Evolutionary conservation across 2,113 vertebrate species (phyloP).

Genomic region (Rhodinocichla rosea): DNA sequence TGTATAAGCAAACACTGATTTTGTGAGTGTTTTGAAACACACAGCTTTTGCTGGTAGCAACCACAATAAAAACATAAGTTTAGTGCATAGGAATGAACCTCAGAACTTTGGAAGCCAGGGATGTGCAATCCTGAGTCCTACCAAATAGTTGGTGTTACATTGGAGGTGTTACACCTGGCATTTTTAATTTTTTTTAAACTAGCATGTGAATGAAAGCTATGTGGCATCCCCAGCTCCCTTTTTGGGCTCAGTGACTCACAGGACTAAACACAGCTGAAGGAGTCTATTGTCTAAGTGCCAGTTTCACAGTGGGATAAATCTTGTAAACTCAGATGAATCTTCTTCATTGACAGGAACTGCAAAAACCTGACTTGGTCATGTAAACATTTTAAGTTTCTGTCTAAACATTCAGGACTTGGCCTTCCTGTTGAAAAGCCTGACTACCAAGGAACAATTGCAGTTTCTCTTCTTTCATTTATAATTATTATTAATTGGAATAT

Average conservation of each 20-base stretch:
- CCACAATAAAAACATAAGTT: not conserved
- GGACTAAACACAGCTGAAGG: not conserved
- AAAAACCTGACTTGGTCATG: not conserved
- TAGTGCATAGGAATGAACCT: not conserved
- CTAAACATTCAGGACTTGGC: not conserved
- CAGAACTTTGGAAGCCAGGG: not conserved
- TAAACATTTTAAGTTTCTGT: constrained; percentile 24
- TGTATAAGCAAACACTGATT: not conserved
- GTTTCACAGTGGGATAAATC: constrained; percentile 1
- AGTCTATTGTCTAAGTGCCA: not conserved
- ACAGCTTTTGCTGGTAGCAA: not conserved
- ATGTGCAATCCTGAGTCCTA: not conserved
- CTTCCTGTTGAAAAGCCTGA: not conserved
- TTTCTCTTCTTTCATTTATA: not conserved
- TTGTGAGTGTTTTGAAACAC: not conserved
- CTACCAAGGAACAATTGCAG: not conserved
- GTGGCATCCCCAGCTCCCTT: not conserved
- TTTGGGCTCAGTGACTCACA: not conserved
- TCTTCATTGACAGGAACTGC: not conserved
- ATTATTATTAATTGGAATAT: not conserved
- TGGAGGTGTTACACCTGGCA: not conserved
- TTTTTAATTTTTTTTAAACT: not conserved
- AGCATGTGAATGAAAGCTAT: not conserved
- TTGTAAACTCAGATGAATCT: constrained; percentile 25
- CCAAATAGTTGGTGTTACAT: not conserved